Conservation (phyloP, 2,113 vertebrate species). For the Pyrgilauda ruficollis region DNA sequence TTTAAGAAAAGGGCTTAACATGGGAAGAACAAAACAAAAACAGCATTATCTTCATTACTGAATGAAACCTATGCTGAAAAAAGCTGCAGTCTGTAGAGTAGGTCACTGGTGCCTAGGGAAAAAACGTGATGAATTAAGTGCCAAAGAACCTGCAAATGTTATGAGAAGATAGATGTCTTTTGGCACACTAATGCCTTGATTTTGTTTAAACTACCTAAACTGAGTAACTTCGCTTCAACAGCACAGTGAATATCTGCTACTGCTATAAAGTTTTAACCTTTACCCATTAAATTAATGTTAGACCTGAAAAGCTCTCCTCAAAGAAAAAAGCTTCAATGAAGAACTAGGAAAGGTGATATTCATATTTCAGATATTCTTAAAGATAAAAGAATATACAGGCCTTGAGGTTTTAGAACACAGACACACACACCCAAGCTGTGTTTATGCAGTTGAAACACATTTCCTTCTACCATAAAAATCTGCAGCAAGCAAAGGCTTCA, state of each 20-base stretch:
- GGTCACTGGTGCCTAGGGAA: neutral
- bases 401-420: neutral
- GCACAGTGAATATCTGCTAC: neutral
- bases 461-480: neutral
- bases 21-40: neutral
- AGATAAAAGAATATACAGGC: neutral
- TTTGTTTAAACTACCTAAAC: slow-evolving; percentile 34
- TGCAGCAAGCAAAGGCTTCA: neutral
- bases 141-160: neutral
- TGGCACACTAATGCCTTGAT: neutral
- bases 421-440: neutral
- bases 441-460: neutral
- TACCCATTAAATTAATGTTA: neutral
- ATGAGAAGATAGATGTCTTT: neutral
- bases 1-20: neutral
- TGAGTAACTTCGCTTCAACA: slow-evolving; percentile 5
- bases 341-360: neutral
- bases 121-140: neutral
- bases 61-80: neutral
- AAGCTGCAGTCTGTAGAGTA: neutral
- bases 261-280: neutral
- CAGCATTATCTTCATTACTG: neutral
- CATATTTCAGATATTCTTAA: neutral
- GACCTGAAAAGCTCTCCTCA: neutral
- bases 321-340: neutral